phyloP scores from a whole-genome alignment of 2,113 vertebrate genomes.

The Heptranchias perlo region DNA sequence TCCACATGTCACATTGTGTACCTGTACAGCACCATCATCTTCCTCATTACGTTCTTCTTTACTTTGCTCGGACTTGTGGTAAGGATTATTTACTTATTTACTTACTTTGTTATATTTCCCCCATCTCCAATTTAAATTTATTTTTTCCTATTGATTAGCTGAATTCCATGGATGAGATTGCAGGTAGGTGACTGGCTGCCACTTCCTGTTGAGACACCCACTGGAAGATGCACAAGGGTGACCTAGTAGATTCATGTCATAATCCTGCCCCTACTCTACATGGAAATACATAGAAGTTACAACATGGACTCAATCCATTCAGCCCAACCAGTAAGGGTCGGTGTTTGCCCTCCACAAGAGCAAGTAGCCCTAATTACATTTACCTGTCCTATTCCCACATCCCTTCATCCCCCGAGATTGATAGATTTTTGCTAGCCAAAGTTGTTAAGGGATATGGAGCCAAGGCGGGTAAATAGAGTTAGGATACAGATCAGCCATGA shows the following conservation, averaged over 20 bases:
- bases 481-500: no score
- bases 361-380: background rate
- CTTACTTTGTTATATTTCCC: background rate
- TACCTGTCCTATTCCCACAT: background rate
- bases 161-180: background rate
- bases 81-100: conserved; percentile 44
- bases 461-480: no score
- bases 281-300: background rate
- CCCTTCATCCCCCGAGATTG: no score
- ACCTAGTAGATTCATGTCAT: background rate
- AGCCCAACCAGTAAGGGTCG: background rate
- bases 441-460: no score
- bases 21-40: conserved; percentile 61
- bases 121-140: background rate
- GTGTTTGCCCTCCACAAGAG: background rate
- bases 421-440: no score
- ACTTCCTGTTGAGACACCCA: background rate
- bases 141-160: background rate
- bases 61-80: conserved; percentile 71
- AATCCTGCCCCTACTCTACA: background rate
- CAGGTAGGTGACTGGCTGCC: background rate
- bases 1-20: conserved; percentile 56
- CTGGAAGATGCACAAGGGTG: background rate
- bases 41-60: conserved; percentile 67
- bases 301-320: background rate